These are phyloP conservation scores for Eupsittula cactorum DNA, from an alignment of 2,113 vertebrate genomes.

Conservation along the genomic window DNA sequence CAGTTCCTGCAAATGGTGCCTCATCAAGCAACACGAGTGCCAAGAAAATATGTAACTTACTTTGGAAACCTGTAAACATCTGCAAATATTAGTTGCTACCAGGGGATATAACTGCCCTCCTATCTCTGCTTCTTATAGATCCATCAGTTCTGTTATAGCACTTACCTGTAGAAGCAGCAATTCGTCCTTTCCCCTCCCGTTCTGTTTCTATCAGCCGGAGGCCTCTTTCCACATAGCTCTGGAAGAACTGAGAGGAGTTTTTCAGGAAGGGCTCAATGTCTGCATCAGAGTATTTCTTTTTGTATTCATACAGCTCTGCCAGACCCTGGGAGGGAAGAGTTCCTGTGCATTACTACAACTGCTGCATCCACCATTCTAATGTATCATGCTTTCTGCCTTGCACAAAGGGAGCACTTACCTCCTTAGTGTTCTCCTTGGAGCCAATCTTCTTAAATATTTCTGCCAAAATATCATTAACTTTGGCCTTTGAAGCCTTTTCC, in stretches of 20 bases:
- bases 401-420: conserved; percentile 75
- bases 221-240: conserved; percentile 97
- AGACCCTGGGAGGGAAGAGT: conserved; percentile 80
- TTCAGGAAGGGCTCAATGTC: conserved; percentile 96
- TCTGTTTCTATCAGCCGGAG: conserved; percentile 96
- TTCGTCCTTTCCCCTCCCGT: conserved; percentile 88
- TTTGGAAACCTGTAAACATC: not conserved
- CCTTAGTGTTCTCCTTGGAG: conserved; percentile 98
- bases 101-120: not conserved
- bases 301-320: conserved; percentile 96
- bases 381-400: not conserved
- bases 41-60: not conserved
- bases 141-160: not conserved
- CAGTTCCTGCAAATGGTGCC: not conserved
- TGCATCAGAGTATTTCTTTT: conserved; percentile 95
- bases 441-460: conserved; percentile 99
- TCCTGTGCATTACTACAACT: not conserved
- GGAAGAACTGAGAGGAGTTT: conserved; percentile 97
- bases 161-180: conserved; percentile 85
- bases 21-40: not conserved
- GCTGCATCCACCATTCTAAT: not conserved
- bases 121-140: not conserved
- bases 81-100: not conserved
- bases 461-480: conserved; percentile 94
- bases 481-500: conserved; percentile 93